Evolutionary conservation across 2,113 vertebrate species (phyloP).

Genomic region (Synchiropus splendidus): DNA sequence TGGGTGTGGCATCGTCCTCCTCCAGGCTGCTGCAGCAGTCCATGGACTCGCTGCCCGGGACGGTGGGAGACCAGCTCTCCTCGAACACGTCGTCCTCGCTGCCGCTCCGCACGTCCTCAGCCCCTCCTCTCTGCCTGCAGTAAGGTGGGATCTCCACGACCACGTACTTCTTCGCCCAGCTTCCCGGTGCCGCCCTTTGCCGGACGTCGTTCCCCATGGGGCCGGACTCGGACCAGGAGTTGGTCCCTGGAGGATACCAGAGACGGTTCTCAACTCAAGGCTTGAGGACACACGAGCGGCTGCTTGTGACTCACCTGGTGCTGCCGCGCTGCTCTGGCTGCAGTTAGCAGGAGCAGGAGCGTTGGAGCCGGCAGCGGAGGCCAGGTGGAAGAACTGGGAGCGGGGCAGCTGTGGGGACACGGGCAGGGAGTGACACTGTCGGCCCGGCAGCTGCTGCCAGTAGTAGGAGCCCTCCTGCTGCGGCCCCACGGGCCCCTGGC

Average conservation of each 20-base stretch:
- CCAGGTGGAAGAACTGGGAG: slow-evolving; percentile 60
- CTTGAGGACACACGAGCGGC: too few species aligned
- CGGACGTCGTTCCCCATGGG: slow-evolving; percentile 62
- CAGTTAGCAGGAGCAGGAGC: slow-evolving; percentile 25
- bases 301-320: slow-evolving; percentile 24
- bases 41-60: slow-evolving; percentile 70
- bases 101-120: slow-evolving; percentile 6
- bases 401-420: slow-evolving; percentile 77
- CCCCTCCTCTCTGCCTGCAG: slow-evolving; percentile 47
- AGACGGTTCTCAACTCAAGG: too few species aligned
- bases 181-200: slow-evolving; percentile 61
- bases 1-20: slow-evolving; percentile 33
- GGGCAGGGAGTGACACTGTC: slow-evolving; percentile 83
- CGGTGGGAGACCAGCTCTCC: slow-evolving; percentile 48
- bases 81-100: slow-evolving; percentile 14
- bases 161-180: slow-evolving; percentile 77
- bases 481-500: slow-evolving; percentile 40
- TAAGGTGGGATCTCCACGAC: slow-evolving; percentile 88
- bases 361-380: slow-evolving; percentile 29
- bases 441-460: slow-evolving; percentile 69
- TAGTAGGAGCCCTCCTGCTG: slow-evolving; percentile 34
- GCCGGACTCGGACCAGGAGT: slow-evolving; percentile 57
- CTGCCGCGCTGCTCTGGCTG: slow-evolving; percentile 50
- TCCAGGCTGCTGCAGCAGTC: slow-evolving; percentile 79
- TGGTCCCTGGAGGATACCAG: slow-evolving; percentile 10